Evolutionary conservation across 2,888 invertebrate species (phyloP), one percentile per base, ranked within the genome.

Genomic region (Latrodectus elegans): DNA sequence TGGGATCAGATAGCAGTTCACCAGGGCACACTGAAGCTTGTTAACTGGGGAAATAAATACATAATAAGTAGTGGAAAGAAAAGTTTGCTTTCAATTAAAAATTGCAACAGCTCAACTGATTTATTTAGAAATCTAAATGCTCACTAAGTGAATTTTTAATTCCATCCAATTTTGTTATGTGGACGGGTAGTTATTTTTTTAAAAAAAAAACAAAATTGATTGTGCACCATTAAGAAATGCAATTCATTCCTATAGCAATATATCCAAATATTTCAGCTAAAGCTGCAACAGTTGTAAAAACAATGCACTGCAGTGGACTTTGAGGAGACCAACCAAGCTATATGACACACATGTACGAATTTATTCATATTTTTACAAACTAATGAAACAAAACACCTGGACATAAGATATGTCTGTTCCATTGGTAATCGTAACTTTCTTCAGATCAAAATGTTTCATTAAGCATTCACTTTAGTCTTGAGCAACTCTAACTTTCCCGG

Each of bases 381-480:
- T 38, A 38, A 38, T 38, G 38, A 38, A 38, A 38, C 38, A 38
- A 38, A 70, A 17, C 65, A 70, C 68, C 52, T 71, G 71, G 79
- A 77, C 81, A 81, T 55, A 72, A 81, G 81, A 81, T 81, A 87
- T 87, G 81, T 81, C 60, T 55, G 60, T 60, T 71, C 60, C 73
- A 79, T 51, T 78, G 51, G 55, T 60, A 22, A 26, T 26, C 65
- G 77, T 72, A 38, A 51, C 15, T n/a, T 75, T 65, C n/a, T 38
- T 51, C 12, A 64, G 49, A 51, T 74, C 80, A 85, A 85, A 68
- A 85, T 71, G 51, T 51, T 4, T 84, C 53, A 72, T 72, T 84
- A 79, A 55, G 64, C 76, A 72, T 88, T 88, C 67, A 88, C 78
- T 78, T 88, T 78, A 17, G 83, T 83, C 65, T 88, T 88, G 83